Evolutionary conservation across 1,140 invertebrate genomes (phyloP), one percentile per base, ranked within the genome.

Genomic region (Condylostylus longicornis): DNA sequence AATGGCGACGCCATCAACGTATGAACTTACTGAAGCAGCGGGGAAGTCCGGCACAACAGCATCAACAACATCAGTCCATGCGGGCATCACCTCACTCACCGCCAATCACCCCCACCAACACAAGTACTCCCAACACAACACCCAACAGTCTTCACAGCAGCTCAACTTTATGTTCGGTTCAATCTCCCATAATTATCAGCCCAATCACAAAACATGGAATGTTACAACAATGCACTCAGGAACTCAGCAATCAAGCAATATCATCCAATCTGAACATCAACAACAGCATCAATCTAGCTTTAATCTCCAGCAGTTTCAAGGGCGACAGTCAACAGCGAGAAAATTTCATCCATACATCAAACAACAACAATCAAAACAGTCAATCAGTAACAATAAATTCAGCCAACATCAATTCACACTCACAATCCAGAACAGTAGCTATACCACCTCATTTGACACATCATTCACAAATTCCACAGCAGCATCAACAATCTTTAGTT

Each of bases 1-100:
- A 93, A 73, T 91, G 86, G 87, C 77, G 88, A 63, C 80, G 88
- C 51, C 87, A 91, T 64, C 87, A 91, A 63, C 79, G 87, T 55
- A 89, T 91, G 82, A 89, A 83, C 65, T 73, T 87, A 48, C 73
- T 89, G 62, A 86, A 86, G 63, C 80, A 79, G 59, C 74, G 66
- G 62, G 54, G 54, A n/a, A 31, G 30, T 3, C 40, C 40, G 5
- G 36, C 27, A 12, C 38, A 33, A 12, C 33, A 43, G 18, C 42
- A 25, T 13, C 43, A 45, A 4, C 40, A 42, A 22, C 37, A 42
- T 7, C 42, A 36, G 30, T 42, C 9, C 37, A 34, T 31, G 35
- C 28, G 31, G 8, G 15, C 43, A 37, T 14, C 35, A 21, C 18
- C 30, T 30, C 34, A 33, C 35, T 23, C 38, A 37, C 13, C 42